Base-by-base conservation (phyloP, 1,140 invertebrate genomes). In the Oscheius sp. region DNA sequence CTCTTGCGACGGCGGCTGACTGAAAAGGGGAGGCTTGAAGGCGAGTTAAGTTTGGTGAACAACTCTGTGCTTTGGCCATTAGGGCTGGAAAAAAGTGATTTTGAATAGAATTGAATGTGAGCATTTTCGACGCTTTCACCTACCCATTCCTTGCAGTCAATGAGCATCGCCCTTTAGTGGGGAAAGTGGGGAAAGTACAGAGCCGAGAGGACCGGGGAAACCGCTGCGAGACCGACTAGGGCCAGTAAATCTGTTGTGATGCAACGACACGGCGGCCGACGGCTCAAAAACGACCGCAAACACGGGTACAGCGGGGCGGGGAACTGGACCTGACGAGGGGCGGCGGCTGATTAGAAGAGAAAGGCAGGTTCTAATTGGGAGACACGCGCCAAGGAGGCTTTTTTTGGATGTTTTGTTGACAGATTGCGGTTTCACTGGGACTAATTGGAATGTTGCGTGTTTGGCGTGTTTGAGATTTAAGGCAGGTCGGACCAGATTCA, bases 1-100 rank as follows among this genome's bases (percentile, higher is more conserved):
- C 63, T 23, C 63, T 2, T 3, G 45, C 63, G 28, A 73, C 70
- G 15, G 70, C 70, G 13, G 70, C 70, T 1, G 70, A 52, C 70
- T 73, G 58, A n/a, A 70, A 70, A 32, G 20, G 10, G 31, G 2
- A 36, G 38, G n/a, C 20, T 45, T 28, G 23, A 66, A 46, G 32
- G 20, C 18, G 45, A 66, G 49, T 13, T 7, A 52, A 55, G 26
- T 63, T 38, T 10, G 32, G 35, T 28, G 35, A 38, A 63, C n/a
- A 36, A 63, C 26, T 10, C 1, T n/a, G n/a, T n/a, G n/a, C n/a
- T n/a, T n/a, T n/a, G n/a, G n/a, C n/a, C n/a, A n/a, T n/a, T n/a
- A n/a, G n/a, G n/a, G n/a, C n/a, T n/a, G n/a, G n/a, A n/a, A n/a
- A n/a, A n/a, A n/a, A n/a, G n/a, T n/a, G n/a, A 0, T 31, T 15